Base-by-base conservation (phyloP, 2,888 invertebrate genomes). In the Leptodirus hochenwartii region DNA sequence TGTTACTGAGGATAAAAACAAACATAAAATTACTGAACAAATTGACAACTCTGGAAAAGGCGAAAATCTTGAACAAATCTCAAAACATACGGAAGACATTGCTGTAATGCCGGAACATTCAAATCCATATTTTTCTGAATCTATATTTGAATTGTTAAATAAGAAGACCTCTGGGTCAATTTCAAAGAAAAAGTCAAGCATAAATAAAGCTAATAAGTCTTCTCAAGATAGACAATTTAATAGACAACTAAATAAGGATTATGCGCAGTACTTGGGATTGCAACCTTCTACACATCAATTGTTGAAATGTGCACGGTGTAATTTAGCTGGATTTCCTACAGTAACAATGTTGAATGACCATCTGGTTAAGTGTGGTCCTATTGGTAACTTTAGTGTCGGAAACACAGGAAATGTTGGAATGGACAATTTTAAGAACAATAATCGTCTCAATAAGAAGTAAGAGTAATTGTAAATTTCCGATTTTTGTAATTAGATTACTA, bases 261-360 rank as follows among this genome's bases (percentile, higher is more conserved):
- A 75, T 57, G 71, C 71, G 27, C 76, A 77, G 46, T 76, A 73
- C 50, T 56, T 76, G 41, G 75, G 76, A 9, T 51, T 77, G 32
- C 75, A 76, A 47, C 70, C 73, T 4, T 66, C 69, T 49, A 68
- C 74, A 27, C 72, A 73, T n/a, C n/a, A n/a, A n/a, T n/a, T n/a
- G 52, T 69, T 71, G 47, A 75, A 72, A 47, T 81, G 81, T 49
- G 63, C 70, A 24, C 77, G 74, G 50, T 81, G 81, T 54, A 67
- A 66, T 45, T 64, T 64, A 22, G 66, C 69, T 41, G 69, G 69
- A 33, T 76, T 74, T 49, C 66, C 69, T 40, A 67, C 70, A 8
- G 54, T 76, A 38, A 61, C 64, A 17, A 63, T 66, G 52, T 55
- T 78, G 27, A 74, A 76, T 45, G 73, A 72, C 39, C 78, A 78